Percentiles rank a stretch among this genome's conserved stretches.
Conservation (phyloP, 2,113 vertebrate genomes). For the Mionectes macconnelli region DNA sequence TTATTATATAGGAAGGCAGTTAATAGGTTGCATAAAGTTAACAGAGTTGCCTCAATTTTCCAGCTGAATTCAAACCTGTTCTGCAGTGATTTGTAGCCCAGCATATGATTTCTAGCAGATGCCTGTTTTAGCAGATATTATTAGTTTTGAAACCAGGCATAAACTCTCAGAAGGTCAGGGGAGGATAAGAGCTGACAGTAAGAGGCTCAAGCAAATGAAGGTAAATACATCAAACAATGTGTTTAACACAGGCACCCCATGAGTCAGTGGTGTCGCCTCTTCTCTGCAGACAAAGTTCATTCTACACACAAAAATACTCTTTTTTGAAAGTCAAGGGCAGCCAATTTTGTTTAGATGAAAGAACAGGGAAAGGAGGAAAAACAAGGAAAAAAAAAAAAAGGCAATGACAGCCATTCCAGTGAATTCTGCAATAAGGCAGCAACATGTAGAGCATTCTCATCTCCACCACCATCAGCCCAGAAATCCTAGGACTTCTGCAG, state of each 20-base stretch:
- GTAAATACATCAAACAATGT: conserved; percentile 7
- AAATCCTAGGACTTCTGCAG: neutral
- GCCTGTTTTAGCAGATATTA: neutral
- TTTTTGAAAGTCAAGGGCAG: neutral
- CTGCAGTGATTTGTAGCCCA: neutral
- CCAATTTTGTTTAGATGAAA: neutral
- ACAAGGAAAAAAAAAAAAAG: neutral
- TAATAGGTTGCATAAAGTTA: neutral
- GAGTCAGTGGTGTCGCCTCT: neutral
- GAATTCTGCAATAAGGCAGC: neutral
- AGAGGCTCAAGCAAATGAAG: conserved; percentile 28
- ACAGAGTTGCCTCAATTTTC: neutral
- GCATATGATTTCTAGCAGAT: conserved; percentile 1
- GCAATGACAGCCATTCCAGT: neutral
- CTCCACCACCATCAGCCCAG: neutral
- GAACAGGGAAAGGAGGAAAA: neutral
- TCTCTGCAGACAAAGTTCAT: neutral
- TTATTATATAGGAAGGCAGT: neutral
- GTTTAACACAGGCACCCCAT: neutral
- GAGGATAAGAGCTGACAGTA: conserved; percentile 21
- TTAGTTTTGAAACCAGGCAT: conserved; percentile 29
- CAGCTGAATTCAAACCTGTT: conserved; percentile 6
- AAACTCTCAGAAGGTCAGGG: conserved; percentile 21
- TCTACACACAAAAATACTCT: neutral
- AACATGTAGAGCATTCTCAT: neutral